Conservation (phyloP, 2,888 invertebrate species). For the Drosophila merina region DNA sequence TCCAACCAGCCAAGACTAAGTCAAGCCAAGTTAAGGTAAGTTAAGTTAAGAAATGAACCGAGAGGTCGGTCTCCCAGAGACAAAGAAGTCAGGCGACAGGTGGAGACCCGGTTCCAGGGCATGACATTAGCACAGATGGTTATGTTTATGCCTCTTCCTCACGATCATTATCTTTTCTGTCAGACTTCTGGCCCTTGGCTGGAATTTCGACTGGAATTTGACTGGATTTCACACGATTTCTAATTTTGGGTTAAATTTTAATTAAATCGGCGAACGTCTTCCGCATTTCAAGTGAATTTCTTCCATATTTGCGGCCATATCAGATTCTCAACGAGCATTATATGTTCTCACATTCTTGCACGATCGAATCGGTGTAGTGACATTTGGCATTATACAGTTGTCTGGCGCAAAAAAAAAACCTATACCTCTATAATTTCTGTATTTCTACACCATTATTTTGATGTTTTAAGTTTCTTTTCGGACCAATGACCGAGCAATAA, state of each 20-base stretch:
- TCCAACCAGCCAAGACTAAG: conserved; percentile 13
- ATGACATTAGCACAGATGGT: conserved; percentile 65
- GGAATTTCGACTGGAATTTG: neutral
- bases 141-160: conserved; percentile 2
- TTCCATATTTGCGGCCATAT: conserved; percentile 22
- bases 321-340: conserved; percentile 14
- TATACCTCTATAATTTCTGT: conserved; percentile 31
- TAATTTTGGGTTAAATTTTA: conserved; percentile 39
- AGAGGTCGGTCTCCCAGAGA: neutral
- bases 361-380: conserved; percentile 51
- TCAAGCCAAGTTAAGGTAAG: neutral
- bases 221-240: conserved; percentile 69
- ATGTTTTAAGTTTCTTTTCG: conserved; percentile 50
- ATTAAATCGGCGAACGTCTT: conserved; percentile 53
- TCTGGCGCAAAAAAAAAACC: conserved; percentile 3
- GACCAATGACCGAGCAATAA: conserved; percentile 75
- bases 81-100: conserved; percentile 54
- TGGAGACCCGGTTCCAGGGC: conserved; percentile 44
- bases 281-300: conserved; percentile 54
- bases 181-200: conserved; percentile 3
- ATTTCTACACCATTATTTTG: conserved; percentile 40
- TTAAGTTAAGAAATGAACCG: too few relatives aligned
- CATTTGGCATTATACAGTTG: conserved; percentile 64
- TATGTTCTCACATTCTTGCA: conserved; percentile 63
- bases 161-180: conserved; percentile 5